Percentiles rank a stretch among this genome's conserved stretches.
These are phyloP conservation scores for Lonchura striata DNA, from an alignment of 2,113 vertebrate genomes.

Conservation along the genomic window DNA sequence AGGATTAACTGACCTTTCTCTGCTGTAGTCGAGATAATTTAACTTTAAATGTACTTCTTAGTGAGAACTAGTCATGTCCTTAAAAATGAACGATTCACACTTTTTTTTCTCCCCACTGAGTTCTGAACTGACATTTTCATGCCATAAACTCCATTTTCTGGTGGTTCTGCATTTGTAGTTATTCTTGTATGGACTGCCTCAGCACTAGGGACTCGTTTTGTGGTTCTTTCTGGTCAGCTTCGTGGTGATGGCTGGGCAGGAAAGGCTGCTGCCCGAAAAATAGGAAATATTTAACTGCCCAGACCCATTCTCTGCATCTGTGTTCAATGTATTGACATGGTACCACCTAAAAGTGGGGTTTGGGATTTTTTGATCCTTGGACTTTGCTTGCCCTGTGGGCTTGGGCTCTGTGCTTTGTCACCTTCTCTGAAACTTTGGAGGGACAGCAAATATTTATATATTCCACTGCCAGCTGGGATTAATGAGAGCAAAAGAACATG, in stretches of 20 bases:
- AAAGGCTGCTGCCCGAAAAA: not conserved
- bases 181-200: not conserved
- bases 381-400: not conserved
- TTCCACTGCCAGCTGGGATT: not conserved
- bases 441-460: not conserved
- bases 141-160: not conserved
- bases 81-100: not conserved
- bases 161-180: not conserved
- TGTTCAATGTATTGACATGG: not conserved
- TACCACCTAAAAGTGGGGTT: not conserved
- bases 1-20: not conserved
- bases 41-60: not conserved
- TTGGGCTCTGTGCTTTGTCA: not conserved
- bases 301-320: fast-evolving
- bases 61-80: not conserved
- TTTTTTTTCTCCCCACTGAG: not conserved
- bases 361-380: not conserved
- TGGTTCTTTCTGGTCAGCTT: not conserved
- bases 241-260: not conserved
- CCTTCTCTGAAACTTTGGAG: not conserved
- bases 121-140: not conserved
- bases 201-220: fast-evolving
- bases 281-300: not conserved
- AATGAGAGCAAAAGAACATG: not conserved
- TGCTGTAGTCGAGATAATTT: not conserved